Base-by-base conservation (phyloP, 2,888 invertebrate genomes). In the Melinaea marsaeus region DNA sequence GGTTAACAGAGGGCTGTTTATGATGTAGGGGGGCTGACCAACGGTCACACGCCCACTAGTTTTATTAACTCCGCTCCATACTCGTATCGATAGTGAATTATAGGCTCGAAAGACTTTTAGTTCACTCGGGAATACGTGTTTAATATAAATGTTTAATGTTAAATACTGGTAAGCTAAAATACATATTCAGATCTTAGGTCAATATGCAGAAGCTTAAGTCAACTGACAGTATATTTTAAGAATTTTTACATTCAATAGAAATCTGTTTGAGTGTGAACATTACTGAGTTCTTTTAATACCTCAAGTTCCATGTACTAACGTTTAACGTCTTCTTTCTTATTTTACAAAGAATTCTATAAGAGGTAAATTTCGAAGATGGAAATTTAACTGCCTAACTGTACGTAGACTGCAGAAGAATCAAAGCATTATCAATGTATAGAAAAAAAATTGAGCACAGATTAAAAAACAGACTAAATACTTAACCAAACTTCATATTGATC, bases 21-120 rank as follows among this genome's bases (percentile, higher is more conserved):
- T 71, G 71, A 72, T 64, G 65, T 64, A 62, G 68, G 63, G 45
- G 70, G 70, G 70, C 82, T 84, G 81, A 87, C 85, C 85, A 85
- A 80, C 72, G 74, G 74, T 69, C 71, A 46, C 76, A 81, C 87
- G 86, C 88, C 88, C 81, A 72, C 69, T 66, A 79, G 81, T 85
- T 88, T 87, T 87, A 88, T 87, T 86, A 82, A 79, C 74, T 74
- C 75, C 70, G 55, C 60, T 60, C 45, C 56, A 42, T 46, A 47
- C 60, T 62, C 63, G 59, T 61, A 48, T 65, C 60, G 13, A 56
- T 55, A 58, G 56, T 34, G 57, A 34, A 37, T 57, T 37, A 35
- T 42, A 51, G 42, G 54, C 57, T 54, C 35, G 56, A 57, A 47
- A 55, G 46, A 33, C 51, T 22, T 22, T n/a, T 3, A 35, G 46